Evolutionary conservation across 2,797 vertebrate species (phyloP), one percentile per base, ranked within the genome.

Genomic region (Uromys caudimaculatus): DNA sequence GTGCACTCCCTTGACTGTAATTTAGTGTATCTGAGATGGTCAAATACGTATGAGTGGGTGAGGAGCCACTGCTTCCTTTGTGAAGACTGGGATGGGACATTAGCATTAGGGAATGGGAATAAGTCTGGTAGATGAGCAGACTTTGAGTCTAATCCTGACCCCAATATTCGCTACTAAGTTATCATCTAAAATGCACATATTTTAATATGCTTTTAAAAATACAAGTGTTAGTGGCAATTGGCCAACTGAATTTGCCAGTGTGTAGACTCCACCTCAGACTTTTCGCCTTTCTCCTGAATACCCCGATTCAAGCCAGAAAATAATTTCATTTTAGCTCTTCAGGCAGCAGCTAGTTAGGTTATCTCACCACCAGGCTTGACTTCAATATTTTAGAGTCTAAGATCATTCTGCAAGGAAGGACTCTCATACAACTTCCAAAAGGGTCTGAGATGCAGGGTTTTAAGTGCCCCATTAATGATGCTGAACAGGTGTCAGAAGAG

Each of bases 1-100:
- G 47, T 86, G 62, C 9, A 96, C 83, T 96, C 92, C 89, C 85
- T 96, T 92, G 95, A 85, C 86, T 97, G 94, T 94, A 93, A 96
- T 96, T 95, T 86, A 95, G 82, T 86, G 75, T 91, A 44, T 91
- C 47, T 96, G 79, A 64, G 73, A 77, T 54, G 19, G 54, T 47
- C 89, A 77, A 44, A 41, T 12, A 85, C 10, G 69, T 91, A 44
- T 86, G 50, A 3, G 9, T 90, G 67, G 19, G 83, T 44, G 24
- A 60, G 47, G 78, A 95, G 71, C 90, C 91, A 64, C 3, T 91
- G 32, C 1, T 83, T 73, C 38, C 54, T 16, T 47, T 11, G 44
- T 76, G 32, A 85, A 89, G 14, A 58, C 35, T 71, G 1, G 5
- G 44, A 41, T 71, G 16, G 41, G 75, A 7, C 17, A 62, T 41